Evolutionary conservation across 23 tunicate genomes (phyloP).

Genomic region (Styela clava): DNA sequence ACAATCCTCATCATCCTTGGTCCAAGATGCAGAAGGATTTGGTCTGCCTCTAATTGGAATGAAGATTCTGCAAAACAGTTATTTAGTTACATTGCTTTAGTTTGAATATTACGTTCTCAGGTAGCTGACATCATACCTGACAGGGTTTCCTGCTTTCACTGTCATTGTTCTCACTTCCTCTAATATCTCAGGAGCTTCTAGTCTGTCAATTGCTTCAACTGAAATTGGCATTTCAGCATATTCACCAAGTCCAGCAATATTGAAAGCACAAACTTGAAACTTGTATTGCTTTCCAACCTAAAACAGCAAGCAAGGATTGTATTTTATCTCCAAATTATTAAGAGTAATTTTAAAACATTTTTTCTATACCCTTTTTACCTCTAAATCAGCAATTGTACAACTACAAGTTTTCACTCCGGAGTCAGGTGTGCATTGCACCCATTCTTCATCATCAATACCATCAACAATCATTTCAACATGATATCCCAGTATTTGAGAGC

Average conservation of each 20-base stretch:
- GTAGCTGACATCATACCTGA: conserved; percentile 1
- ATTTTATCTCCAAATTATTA: too few relatives aligned
- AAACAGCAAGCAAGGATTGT: background rate
- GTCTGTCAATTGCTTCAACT: conserved; percentile 10
- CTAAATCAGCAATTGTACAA: conserved; percentile 55
- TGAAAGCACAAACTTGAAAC: conserved; percentile 43
- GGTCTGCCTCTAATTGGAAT: conserved; percentile 44
- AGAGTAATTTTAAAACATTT: too few relatives aligned
- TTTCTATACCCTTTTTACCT: too few relatives aligned
- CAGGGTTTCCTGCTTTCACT: conserved; percentile 70
- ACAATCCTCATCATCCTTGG: conserved; percentile 18
- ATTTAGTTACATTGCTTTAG: background rate
- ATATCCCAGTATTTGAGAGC: conserved; percentile 20
- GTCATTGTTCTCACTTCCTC: conserved; percentile 44
- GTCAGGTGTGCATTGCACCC: conserved; percentile 65
- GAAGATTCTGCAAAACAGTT: conserved; percentile 10
- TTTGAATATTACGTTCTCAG: background rate
- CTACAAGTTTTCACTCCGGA: conserved; percentile 45
- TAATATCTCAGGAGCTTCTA: conserved; percentile 15
- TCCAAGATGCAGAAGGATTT: conserved; percentile 25
- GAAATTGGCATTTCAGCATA: conserved; percentile 10
- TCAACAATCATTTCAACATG: conserved; percentile 9
- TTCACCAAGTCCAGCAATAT: conserved; percentile 17
- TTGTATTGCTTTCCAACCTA: conserved; percentile 22
- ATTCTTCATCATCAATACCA: conserved; percentile 42